Base-by-base conservation (phyloP, 1,140 invertebrate species). In the Brachionus plicatilis region DNA sequence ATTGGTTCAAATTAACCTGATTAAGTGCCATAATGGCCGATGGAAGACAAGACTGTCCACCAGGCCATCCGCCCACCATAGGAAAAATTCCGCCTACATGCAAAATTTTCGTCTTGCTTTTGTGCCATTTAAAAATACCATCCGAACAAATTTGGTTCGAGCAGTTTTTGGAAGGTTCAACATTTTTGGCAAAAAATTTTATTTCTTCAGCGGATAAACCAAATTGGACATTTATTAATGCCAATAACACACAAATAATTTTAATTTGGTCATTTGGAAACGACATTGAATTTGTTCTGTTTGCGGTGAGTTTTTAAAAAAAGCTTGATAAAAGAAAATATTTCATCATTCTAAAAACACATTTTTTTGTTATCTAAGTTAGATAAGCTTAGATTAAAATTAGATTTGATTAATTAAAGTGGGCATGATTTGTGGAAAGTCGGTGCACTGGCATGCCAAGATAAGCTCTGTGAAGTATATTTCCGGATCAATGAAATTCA, bases 31-130 rank as follows among this genome's bases (percentile, higher is more conserved):
- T 92, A 88, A 94, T 92, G 66, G 96, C 96, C 20, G 97, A 96
- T 60, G 96, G 96, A 29, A 87, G 86, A 85, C 56, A 65, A 9
- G 50, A 43, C 45, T 80, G 41, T 7, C 72, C 76, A 8, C 91
- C 91, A 2, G 91, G 88, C 91, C 97, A 97, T 80, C 96, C 96
- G 78, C 96, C 96, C 88, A 95, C 93, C 89, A 98, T 98, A 3
- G 97, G 97, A 91, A 99, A 99, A 86, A 99, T 97, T 24, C 95
- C 97, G 68, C 96, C 97, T 89, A 99, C 97, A 89, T 98, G 95
- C 85, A 99, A 85, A 24, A 87, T 87, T 60, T 88, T 89, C n/a
- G 86, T 85, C 85, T 88, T 88, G 5, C 7, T 43, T 47, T 43
- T 17, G 47, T 84, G 82, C 79, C 79, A 82, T 27, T 82, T 82